Conservation (phyloP, 2,888 invertebrate species). For the Lycophotia porphyrea region DNA sequence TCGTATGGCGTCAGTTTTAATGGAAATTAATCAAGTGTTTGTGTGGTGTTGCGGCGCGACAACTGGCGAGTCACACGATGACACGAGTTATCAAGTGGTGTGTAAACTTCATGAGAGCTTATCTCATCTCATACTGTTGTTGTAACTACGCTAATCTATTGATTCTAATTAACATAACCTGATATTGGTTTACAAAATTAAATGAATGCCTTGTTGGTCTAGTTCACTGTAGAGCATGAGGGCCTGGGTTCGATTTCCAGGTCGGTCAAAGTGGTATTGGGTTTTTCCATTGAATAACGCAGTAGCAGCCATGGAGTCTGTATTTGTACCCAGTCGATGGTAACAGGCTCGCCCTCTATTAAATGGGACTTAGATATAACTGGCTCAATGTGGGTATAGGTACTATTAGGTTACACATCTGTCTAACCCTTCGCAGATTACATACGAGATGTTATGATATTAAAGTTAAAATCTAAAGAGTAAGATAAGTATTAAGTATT, state of each 20-base stretch:
- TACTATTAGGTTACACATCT: too few relatives aligned
- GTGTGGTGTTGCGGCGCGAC: conserved; percentile 5
- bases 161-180: background rate
- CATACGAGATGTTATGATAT: too few relatives aligned
- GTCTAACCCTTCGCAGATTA: too few relatives aligned
- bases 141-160: background rate
- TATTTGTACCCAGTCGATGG: background rate
- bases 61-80: background rate
- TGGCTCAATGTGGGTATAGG: too few relatives aligned
- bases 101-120: conserved; percentile 10
- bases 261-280: background rate
- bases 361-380: too few relatives aligned
- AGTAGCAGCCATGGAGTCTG: background rate
- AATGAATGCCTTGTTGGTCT: background rate
- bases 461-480: too few relatives aligned
- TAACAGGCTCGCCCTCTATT: too few relatives aligned
- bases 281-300: background rate
- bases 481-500: too few relatives aligned
- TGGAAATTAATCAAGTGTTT: conserved; percentile 20
- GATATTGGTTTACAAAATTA: conserved; percentile 6
- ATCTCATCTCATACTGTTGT: conserved; percentile 7
- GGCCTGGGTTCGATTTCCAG: background rate
- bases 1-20: conserved; percentile 7
- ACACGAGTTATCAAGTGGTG: background rate
- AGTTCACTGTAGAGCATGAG: background rate